Base-by-base conservation (phyloP, 2,888 invertebrate genomes). In the Dexiosoma caninum region DNA sequence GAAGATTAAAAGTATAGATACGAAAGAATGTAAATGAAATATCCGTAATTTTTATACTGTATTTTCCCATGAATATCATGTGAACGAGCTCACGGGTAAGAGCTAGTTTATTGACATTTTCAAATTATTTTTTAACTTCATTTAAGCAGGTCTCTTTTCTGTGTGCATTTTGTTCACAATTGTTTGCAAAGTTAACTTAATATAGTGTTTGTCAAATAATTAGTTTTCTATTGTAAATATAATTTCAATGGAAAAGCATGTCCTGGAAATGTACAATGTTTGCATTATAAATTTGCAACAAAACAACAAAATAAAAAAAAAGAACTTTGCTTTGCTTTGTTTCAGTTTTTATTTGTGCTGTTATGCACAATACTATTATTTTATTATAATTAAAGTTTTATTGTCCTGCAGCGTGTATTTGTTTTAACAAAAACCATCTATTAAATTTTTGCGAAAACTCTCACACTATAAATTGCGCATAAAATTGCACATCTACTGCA, bases 351-450 rank as follows among this genome's bases (percentile, higher is more conserved):
- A 16, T 72, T 42, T 62, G 23, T 42, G 6, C 62, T 72, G 23
- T 55, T 53, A 53, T 32, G 7, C 5, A 35, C 62, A 64, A 44
- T n/a, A n/a, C 62, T 72, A 62, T 72, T 72, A 72, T 72, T 72
- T 55, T 32, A 42, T 53, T 72, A 72, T 72, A 72, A 72, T 72
- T 72, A 72, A 62, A 72, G 42, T 72, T 60, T 53, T 44, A 23
- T 60, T 60, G 60, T 71, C 32, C 51, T 60, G 40, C 1, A 53
- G 23, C 40, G n/a, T 60, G 6, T 21, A 40, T 37, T 37, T 37
- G n/a, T 49, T n/a, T 46, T 37, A 37, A 55, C 32, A 69, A 21
- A 40, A 53, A 30, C 27, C 35, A 37, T 49, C 60, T 32, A 32
- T 53, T 21, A 16, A 62, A 21, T 42, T 51, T n/a, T n/a, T 51